A percentile compares a stretch with the other conserved stretches of the same genome.
Evolutionary conservation across 1,140 invertebrate species (phyloP).

Genomic region (Drosophila paulistorum): DNA sequence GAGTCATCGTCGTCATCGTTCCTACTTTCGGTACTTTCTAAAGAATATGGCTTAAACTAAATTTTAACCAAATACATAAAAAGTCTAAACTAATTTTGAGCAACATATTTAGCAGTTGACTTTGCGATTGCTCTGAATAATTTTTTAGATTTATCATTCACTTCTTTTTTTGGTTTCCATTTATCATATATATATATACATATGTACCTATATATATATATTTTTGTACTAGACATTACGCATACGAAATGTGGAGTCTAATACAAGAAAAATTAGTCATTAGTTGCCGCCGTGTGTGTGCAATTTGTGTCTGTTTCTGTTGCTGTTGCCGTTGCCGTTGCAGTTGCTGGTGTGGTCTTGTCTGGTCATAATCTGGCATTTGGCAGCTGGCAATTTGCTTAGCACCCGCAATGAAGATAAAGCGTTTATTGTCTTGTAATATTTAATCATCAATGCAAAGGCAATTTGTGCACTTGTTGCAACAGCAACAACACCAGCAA

Average conservation of each 20-base stretch:
- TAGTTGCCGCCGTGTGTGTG: slow-evolving; percentile 11
- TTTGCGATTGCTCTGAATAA: not conserved
- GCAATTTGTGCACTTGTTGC: slow-evolving; percentile 70
- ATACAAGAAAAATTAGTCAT: slow-evolving; percentile 37
- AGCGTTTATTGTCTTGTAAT: slow-evolving; percentile 76
- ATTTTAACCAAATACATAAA: not conserved
- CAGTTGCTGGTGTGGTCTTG: slow-evolving; percentile 37
- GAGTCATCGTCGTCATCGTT: not conserved
- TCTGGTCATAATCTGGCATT: slow-evolving; percentile 60
- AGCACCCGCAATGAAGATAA: slow-evolving; percentile 71
- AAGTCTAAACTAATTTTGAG: not conserved
- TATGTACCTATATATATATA: not conserved
- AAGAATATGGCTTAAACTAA: not conserved
- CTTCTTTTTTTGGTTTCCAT: not conserved
- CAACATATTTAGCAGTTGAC: not conserved
- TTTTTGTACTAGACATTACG: slow-evolving; percentile 16
- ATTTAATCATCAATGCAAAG: slow-evolving; percentile 70
- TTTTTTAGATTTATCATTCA: not conserved
- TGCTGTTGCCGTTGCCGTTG: slow-evolving; percentile 13
- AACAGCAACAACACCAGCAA: slow-evolving; percentile 31
- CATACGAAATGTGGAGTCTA: slow-evolving; percentile 38
- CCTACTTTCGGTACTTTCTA: not conserved
- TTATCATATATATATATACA: too few relatives aligned
- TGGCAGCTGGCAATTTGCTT: slow-evolving; percentile 72
- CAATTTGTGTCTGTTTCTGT: slow-evolving; percentile 3